Evolutionary conservation across 2,113 vertebrate species (phyloP).

Genomic region (Rhinichthys klamathensis): DNA sequence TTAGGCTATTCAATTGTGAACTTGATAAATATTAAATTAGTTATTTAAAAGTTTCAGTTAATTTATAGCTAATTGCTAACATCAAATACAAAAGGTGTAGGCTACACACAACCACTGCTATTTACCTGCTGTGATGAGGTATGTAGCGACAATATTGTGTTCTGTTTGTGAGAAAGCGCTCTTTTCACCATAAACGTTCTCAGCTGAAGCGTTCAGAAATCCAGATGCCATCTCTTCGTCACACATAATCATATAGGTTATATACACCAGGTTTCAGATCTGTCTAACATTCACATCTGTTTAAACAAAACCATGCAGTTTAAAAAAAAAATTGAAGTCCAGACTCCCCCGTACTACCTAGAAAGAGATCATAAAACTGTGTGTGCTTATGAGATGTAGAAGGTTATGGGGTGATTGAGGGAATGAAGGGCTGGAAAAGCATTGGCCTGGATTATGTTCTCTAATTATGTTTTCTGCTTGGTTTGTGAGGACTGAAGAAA

Average conservation of each 20-base stretch:
- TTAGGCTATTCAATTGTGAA: too few relatives aligned
- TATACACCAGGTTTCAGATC: neutral
- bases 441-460: conserved; percentile 55
- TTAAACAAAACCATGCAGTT: neutral
- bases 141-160: conserved; percentile 92
- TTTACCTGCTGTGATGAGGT: conserved; percentile 94
- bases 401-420: conserved; percentile 32
- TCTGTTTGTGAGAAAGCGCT: conserved; percentile 85
- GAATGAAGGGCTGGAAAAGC: conserved; percentile 18
- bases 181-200: conserved; percentile 63
- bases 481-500: conserved; percentile 48
- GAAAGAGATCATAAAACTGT: neutral
- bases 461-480: conserved; percentile 45
- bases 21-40: neutral
- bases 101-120: neutral
- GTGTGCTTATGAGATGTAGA: conserved; percentile 5
- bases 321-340: neutral
- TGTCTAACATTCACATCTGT: neutral
- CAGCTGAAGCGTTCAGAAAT: conserved; percentile 68
- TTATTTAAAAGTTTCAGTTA: neutral
- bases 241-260: conserved; percentile 22
- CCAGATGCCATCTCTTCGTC: conserved; percentile 66
- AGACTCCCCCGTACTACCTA: neutral
- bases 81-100: neutral
- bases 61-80: neutral